Conservation (phyloP, 2,888 invertebrate species). For the Sphinx pinastri region DNA sequence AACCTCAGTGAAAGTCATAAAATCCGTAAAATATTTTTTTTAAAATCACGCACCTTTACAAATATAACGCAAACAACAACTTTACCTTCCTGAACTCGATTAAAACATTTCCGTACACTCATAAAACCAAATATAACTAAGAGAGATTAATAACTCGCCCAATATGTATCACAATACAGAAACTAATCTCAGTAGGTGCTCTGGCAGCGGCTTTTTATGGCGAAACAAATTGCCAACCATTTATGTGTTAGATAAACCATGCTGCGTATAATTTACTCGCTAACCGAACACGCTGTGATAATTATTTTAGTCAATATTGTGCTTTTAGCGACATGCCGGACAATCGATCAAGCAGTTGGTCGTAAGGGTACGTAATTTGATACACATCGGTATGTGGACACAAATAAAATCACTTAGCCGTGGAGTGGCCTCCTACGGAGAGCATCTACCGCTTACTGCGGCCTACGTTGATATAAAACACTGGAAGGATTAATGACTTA, state of each 20-base stretch:
- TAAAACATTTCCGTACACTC: not conserved
- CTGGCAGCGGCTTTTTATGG: conserved; percentile 26
- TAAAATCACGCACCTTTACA: too few species aligned
- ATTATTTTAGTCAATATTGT: conserved; percentile 65
- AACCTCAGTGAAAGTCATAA: too few species aligned
- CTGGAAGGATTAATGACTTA: conserved; percentile 39
- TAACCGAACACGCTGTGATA: conserved; percentile 44
- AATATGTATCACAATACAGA: conserved; percentile 5
- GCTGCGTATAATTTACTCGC: conserved; percentile 24
- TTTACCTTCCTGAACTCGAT: too few species aligned
- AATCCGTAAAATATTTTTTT: too few species aligned
- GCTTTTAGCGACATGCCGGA: conserved; percentile 68
- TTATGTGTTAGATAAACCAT: conserved; percentile 21
- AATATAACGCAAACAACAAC: too few species aligned
- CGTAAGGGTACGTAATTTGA: conserved; percentile 75
- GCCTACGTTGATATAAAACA: conserved; percentile 44
- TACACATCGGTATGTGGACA: conserved; percentile 82
- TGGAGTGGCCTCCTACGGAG: conserved; percentile 78
- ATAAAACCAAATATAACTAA: conserved; percentile 11
- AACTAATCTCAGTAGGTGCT: conserved; percentile 14
- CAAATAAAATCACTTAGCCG: conserved; percentile 83
- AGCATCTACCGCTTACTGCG: conserved; percentile 67
- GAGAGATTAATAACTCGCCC: conserved; percentile 6
- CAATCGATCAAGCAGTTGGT: conserved; percentile 81
- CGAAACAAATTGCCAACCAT: conserved; percentile 20